Conservation (phyloP, 2,888 invertebrate species). For the Synergus itoensis region DNA sequence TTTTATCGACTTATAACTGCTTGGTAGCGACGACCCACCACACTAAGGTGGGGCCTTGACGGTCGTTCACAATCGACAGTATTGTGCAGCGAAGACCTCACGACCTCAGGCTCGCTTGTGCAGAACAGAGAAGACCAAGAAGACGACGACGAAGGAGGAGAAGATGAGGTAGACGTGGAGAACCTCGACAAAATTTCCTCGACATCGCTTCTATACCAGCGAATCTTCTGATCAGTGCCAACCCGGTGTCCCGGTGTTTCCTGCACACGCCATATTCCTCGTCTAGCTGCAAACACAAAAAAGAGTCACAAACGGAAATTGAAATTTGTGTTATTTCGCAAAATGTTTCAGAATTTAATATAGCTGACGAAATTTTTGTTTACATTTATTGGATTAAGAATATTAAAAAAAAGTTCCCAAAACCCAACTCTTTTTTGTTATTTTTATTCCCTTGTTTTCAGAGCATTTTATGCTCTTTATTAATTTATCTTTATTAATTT, state of each 20-base stretch:
- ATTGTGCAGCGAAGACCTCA: conserved; percentile 21
- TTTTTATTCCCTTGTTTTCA: too few species aligned
- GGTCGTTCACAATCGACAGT: conserved; percentile 11
- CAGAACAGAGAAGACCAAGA: conserved; percentile 34
- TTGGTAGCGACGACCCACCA: conserved; percentile 6
- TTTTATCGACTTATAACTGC: conserved; percentile 14
- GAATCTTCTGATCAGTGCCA: conserved; percentile 3
- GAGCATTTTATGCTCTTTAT: too few species aligned
- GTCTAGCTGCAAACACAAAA: conserved; percentile 55
- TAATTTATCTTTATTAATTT: too few species aligned
- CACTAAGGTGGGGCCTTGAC: conserved; percentile 2
- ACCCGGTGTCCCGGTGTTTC: conserved; percentile 31
- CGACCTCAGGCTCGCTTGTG: conserved; percentile 39
- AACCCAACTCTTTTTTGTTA: too few species aligned
- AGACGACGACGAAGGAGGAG: conserved; percentile 39
- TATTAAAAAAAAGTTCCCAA: too few species aligned
- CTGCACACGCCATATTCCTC: conserved; percentile 50
- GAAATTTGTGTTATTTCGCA: not conserved
- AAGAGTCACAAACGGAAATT: conserved; percentile 21
- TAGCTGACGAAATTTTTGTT: too few species aligned
- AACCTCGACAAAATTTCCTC: conserved; percentile 50
- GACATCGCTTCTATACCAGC: conserved; percentile 49
- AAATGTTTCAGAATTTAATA: too few species aligned
- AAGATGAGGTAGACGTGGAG: conserved; percentile 42
- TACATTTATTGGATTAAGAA: too few species aligned